Conservation (phyloP, 2,888 invertebrate species). For the Crepidodera aurea region DNA sequence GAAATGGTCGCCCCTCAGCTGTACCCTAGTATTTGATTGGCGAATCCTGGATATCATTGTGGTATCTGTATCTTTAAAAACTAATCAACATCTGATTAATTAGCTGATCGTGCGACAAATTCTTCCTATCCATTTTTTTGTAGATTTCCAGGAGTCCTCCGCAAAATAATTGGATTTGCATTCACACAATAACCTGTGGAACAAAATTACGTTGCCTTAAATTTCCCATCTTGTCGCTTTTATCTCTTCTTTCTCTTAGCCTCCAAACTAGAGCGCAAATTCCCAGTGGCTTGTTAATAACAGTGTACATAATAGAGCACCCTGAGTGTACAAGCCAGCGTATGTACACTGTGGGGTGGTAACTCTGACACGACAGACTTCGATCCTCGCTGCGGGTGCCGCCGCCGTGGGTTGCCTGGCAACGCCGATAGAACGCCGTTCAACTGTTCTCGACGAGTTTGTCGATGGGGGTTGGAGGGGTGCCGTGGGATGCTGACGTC, state of each 20-base stretch:
- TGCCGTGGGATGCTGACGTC: background rate
- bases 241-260: background rate
- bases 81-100: too few relatives aligned
- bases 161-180: slow-evolving; percentile 13
- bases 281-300: slow-evolving; percentile 39
- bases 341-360: slow-evolving; percentile 63
- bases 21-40: too few relatives aligned
- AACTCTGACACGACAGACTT: slow-evolving; percentile 62
- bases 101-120: too few relatives aligned
- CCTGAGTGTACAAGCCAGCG: slow-evolving; percentile 60
- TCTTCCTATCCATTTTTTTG: too few relatives aligned
- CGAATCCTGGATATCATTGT: too few relatives aligned
- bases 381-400: slow-evolving; percentile 61
- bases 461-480: slow-evolving; percentile 7
- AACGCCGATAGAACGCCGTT: slow-evolving; percentile 44
- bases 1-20: too few relatives aligned
- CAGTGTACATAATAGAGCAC: slow-evolving; percentile 53
- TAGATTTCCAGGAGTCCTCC: background rate
- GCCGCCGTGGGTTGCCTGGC: slow-evolving; percentile 53
- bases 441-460: slow-evolving; percentile 24
- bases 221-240: slow-evolving; percentile 12
- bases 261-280: slow-evolving; percentile 20
- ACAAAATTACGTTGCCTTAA: background rate
- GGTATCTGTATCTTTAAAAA: too few relatives aligned
- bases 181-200: background rate